Evolutionary conservation across 2,888 invertebrate genomes (phyloP), one percentile per base, ranked within the genome.

Genomic region (Leptinotarsa haldemani): DNA sequence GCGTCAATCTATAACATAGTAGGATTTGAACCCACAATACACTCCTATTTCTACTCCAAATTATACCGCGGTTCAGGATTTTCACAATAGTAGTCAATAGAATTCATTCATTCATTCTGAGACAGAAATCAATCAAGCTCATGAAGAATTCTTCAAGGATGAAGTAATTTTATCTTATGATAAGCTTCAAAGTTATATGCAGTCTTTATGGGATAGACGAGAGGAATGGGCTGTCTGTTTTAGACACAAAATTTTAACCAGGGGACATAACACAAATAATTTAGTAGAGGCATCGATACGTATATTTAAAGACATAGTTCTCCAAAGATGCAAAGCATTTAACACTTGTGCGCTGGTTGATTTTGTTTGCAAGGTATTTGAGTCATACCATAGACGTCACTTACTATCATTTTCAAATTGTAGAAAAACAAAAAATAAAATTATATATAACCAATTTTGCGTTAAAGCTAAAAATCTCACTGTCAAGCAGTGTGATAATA

Each of bases 241-340:
- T 25, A 25, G 5, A 25, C 25, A 25, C 25, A 25, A 25, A 5
- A 5, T 25, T 25, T n/a, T 1, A 56, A 20, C 9, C n/a, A 56
- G 63, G 16, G 22, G 69, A 18, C 58, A 70, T 15, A 70, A 65
- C 46, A 80, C 78, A 30, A 80, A 80, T 70, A 78, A 80, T 67
- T 74, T 65, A 69, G 71, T 72, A 16, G 80, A 78, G 71, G 79
- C 78, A 25, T 79, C 80, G 40, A 78, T 80, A 68, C 64, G 79
- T 40, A 75, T 80, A 58, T 72, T 80, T 61, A 80, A 78, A 73
- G 78, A 80, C 69, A 75, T 76, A 46, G 74, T 81, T 68, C 74
- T 79, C 16, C 74, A 79, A 58, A 53, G 78, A 20, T 77, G 74
- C 70, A 80, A 80, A 76, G 79, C 73, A 15, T 81, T 81, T 69